Conservation (phyloP, 2,113 vertebrate genomes). For the Erythrocebus patas region DNA sequence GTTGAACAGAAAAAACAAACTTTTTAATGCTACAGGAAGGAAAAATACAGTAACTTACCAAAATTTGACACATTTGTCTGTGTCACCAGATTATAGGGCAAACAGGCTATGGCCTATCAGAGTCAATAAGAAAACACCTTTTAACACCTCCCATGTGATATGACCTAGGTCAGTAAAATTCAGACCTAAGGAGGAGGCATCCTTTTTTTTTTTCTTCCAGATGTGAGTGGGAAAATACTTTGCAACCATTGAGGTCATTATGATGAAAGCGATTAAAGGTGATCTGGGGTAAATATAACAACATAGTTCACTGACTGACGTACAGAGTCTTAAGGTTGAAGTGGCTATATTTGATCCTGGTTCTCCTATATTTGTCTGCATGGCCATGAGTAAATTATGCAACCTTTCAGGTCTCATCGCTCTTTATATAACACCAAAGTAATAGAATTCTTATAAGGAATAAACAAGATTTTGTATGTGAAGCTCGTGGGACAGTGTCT, state of each 20-base stretch:
- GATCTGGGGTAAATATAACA: neutral
- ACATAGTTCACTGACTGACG: neutral
- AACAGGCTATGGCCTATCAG: neutral
- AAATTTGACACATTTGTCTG: neutral
- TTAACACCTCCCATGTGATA: neutral
- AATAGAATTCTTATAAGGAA: constrained; percentile 28
- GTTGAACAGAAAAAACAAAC: constrained; percentile 37
- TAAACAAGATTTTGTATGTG: neutral
- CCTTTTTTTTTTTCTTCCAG: neutral
- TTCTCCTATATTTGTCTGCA: neutral
- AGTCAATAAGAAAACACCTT: neutral
- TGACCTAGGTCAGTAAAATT: neutral
- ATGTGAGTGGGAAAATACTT: neutral
- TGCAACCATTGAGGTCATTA: neutral
- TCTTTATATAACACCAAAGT: neutral
- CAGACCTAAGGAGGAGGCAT: neutral
- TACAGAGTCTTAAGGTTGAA: neutral
- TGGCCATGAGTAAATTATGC: neutral
- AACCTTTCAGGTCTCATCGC: neutral
- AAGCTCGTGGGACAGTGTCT: neutral
- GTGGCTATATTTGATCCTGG: neutral
- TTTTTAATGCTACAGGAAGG: neutral
- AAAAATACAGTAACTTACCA: constrained; percentile 3
- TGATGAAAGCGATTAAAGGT: neutral
- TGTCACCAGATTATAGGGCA: neutral